These are phyloP conservation scores for Drosophila eugracilis DNA, from an alignment of 1,140 invertebrate genomes.

Conservation along the genomic window DNA sequence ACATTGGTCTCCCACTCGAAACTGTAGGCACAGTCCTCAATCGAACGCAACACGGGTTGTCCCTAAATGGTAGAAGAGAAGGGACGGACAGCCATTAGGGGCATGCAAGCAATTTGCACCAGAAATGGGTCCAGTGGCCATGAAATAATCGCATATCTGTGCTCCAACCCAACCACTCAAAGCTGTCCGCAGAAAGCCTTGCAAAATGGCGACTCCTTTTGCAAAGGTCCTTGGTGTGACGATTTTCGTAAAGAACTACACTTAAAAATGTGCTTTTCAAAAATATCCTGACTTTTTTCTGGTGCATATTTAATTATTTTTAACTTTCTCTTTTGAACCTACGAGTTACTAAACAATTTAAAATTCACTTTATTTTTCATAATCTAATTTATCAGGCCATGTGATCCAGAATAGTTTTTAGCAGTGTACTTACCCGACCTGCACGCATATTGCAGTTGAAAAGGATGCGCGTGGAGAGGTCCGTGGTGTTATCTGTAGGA, in stretches of 20 bases:
- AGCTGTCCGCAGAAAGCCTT: slow-evolving; percentile 12
- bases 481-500: slow-evolving; percentile 76
- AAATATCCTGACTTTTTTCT: no score
- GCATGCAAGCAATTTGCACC: slow-evolving; percentile 31
- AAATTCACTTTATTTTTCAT: no score
- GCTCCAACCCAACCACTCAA: slow-evolving; percentile 23
- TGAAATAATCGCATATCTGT: slow-evolving; percentile 33
- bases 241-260: neutral
- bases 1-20: slow-evolving; percentile 86
- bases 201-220: slow-evolving; percentile 10
- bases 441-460: slow-evolving; percentile 85
- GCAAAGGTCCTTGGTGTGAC: neutral
- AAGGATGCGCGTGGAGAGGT: slow-evolving; percentile 84
- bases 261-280: neutral
- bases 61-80: slow-evolving; percentile 69
- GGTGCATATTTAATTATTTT: no score
- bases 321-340: no score
- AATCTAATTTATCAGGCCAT: no score
- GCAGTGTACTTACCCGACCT: slow-evolving; percentile 81
- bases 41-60: slow-evolving; percentile 79
- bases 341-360: no score
- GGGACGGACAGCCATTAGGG: slow-evolving; percentile 2
- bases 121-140: slow-evolving; percentile 1
- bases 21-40: slow-evolving; percentile 84
- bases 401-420: neutral